Evolutionary conservation across 2,888 invertebrate genomes (phyloP).

Genomic region (Pocota personata): DNA sequence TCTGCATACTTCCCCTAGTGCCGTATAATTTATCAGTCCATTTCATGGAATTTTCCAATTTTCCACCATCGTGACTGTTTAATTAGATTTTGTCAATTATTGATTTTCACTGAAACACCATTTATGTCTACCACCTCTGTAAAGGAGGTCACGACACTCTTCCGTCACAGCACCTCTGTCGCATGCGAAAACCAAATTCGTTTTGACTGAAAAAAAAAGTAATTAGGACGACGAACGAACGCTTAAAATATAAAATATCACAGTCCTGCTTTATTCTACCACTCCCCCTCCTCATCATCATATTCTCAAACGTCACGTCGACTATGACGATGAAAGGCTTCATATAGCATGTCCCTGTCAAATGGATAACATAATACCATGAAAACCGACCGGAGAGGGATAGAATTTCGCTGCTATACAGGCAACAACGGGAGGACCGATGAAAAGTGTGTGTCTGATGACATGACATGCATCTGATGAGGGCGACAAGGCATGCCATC

Average conservation of each 20-base stretch:
- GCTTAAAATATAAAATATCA: constrained; percentile 33
- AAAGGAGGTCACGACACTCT: constrained; percentile 55
- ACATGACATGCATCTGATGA: constrained; percentile 67
- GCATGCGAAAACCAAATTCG: background rate
- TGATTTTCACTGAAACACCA: constrained; percentile 42
- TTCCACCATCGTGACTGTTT: constrained; percentile 65
- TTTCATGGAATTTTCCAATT: constrained; percentile 60
- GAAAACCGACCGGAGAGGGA: constrained; percentile 38
- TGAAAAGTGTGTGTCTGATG: constrained; percentile 32
- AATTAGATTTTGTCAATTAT: constrained; percentile 70
- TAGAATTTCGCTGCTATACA: constrained; percentile 5
- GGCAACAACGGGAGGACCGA: constrained; percentile 9
- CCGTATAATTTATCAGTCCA: constrained; percentile 12
- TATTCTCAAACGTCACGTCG: constrained; percentile 13
- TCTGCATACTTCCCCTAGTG: background rate
- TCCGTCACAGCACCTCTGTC: constrained; percentile 31
- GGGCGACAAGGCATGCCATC: constrained; percentile 66
- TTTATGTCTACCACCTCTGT: background rate
- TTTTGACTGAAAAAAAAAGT: constrained; percentile 29
- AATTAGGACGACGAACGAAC: constrained; percentile 54
- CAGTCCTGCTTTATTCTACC: background rate
- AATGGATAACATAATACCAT: constrained; percentile 61
- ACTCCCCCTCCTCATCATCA: background rate
- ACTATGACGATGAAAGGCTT: constrained; percentile 58
- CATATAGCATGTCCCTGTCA: constrained; percentile 50